Conservation (phyloP, 1,140 invertebrate species). For the Drosophila funebris region DNA sequence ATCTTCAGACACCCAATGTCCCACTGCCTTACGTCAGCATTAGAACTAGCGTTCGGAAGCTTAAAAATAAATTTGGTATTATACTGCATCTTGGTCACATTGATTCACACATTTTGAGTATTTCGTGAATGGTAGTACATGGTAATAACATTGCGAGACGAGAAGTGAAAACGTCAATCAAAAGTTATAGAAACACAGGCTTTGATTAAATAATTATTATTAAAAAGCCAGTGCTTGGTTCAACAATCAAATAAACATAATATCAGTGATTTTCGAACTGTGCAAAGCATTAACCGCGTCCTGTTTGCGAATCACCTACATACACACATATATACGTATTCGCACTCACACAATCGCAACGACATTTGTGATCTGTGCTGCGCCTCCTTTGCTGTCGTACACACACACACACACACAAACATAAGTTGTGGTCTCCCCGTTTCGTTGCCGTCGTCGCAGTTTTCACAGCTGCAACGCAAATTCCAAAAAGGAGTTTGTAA, state of each 20-base stretch:
- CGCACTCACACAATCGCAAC: conserved; percentile 8
- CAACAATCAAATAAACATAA: background rate
- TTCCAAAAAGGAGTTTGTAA: conserved; percentile 60
- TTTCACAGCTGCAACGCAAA: conserved; percentile 79
- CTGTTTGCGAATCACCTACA: conserved; percentile 21
- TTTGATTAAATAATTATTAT: conserved; percentile 22
- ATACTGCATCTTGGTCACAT: conserved; percentile 11
- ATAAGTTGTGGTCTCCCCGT: conserved; percentile 43
- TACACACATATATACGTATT: conserved; percentile 16
- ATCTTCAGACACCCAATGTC: too few relatives aligned
- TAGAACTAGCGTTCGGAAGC: too few relatives aligned
- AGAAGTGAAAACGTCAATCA: conserved; percentile 49
- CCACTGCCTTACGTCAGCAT: too few relatives aligned
- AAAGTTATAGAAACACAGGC: conserved; percentile 9
- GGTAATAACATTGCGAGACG: conserved; percentile 47
- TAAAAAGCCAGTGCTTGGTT: background rate
- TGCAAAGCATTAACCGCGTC: conserved; percentile 17
- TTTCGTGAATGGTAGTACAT: conserved; percentile 40
- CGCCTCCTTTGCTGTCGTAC: conserved; percentile 54
- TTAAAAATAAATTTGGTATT: conserved; percentile 22
- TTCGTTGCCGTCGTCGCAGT: conserved; percentile 30
- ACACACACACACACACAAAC: conserved; percentile 41
- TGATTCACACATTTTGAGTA: conserved; percentile 10
- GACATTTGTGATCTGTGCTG: conserved; percentile 45
- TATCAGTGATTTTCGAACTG: background rate